These are phyloP conservation scores for Megastigmus dorsalis DNA, from an alignment of 2,888 invertebrate species.

Conservation along the genomic window DNA sequence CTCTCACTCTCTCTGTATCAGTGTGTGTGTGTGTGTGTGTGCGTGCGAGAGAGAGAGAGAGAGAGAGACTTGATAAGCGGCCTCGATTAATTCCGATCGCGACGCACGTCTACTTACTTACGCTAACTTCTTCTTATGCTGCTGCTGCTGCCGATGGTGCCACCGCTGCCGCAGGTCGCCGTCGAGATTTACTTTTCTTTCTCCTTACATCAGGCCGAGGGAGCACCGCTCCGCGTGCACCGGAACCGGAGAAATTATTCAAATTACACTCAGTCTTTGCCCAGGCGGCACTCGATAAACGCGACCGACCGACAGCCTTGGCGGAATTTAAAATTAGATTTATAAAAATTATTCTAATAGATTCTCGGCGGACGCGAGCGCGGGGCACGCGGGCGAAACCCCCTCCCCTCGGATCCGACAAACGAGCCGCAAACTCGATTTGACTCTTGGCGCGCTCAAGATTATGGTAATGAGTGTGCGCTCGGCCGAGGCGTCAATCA, in stretches of 20 bases:
- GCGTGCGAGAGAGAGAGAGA: neutral
- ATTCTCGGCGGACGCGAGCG: conserved; percentile 58
- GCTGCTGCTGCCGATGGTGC: too few relatives aligned
- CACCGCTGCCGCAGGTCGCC: too few relatives aligned
- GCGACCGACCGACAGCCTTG: neutral
- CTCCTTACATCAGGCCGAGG: neutral
- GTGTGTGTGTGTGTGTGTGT: too few relatives aligned
- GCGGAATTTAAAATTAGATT: conserved; percentile 73
- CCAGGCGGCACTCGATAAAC: conserved; percentile 11
- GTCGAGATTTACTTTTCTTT: too few relatives aligned
- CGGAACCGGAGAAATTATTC: neutral
- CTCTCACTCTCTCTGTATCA: too few relatives aligned
- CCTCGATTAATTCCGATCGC: conserved; percentile 27
- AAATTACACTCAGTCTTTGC: conserved; percentile 10
- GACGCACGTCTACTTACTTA: too few relatives aligned
- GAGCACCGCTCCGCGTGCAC: neutral
- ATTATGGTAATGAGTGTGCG: conserved; percentile 74
- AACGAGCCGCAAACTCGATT: conserved; percentile 73
- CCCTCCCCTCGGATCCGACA: neutral
- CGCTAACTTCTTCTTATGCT: too few relatives aligned
- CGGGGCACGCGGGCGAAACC: neutral
- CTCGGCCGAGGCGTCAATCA: conserved; percentile 72
- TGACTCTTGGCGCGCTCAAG: conserved; percentile 59
- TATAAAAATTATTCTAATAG: conserved; percentile 75
- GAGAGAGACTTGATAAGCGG: conserved; percentile 22